These are phyloP conservation scores for Stegostoma tigrinum DNA, from an alignment of 2,113 vertebrate genomes.

Conservation along the genomic window DNA sequence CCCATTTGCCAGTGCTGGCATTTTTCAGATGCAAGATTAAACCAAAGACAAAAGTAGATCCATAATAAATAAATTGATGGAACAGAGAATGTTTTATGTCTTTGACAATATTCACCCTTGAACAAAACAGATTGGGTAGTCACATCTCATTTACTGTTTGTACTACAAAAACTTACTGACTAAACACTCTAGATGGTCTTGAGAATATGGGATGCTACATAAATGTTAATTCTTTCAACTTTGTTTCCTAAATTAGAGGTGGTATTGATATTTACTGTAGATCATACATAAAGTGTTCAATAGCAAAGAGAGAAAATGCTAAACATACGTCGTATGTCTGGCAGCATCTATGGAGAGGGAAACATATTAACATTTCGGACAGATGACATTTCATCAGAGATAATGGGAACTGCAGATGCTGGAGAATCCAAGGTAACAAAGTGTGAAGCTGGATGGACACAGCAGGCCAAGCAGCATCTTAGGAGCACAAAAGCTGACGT, in stretches of 20 bases:
- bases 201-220: background rate
- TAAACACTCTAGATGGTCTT: background rate
- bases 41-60: background rate
- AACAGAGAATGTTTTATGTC: background rate
- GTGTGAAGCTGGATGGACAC: too few species aligned
- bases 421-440: too few species aligned
- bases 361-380: too few species aligned
- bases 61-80: too few species aligned
- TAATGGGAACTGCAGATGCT: too few species aligned
- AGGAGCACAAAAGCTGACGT: too few species aligned
- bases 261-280: background rate
- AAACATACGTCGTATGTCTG: background rate
- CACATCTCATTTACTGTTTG: background rate
- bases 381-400: background rate
- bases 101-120: too few species aligned
- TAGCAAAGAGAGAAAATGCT: background rate
- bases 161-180: background rate
- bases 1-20: background rate
- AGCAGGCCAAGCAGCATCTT: too few species aligned
- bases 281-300: background rate
- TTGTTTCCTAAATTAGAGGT: background rate
- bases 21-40: background rate
- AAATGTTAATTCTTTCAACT: background rate
- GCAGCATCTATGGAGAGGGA: background rate
- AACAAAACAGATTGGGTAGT: background rate